Base-by-base conservation (phyloP, 2,797 vertebrate species). In the Nannoperca obscura region DNA sequence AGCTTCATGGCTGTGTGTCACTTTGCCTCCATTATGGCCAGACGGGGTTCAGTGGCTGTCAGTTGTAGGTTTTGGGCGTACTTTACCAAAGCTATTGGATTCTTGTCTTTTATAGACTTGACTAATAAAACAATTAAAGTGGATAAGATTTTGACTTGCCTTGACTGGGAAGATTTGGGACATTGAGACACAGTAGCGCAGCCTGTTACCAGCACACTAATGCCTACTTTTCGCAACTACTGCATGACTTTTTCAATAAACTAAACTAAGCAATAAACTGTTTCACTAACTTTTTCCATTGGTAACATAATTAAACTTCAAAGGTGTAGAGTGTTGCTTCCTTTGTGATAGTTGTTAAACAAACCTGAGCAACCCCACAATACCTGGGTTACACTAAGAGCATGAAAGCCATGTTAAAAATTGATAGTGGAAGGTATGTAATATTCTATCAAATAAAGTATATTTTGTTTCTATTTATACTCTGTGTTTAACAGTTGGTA, bases 1-100 rank as follows among this genome's bases (percentile, higher is more conserved):
- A 57, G 19, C 61, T 60, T 65, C 32, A 34, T 61, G 30, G 22
- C 55, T 8, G n/a, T 71, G 58, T 72, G 59, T 79, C 47, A 64
- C 49, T 44, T 70, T 20, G 9, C n/a, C 59, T 66, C 20, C 3
- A 42, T 57, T 47, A 24, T 42, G 36, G 27, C 54, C 71, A 71
- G 52, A 84, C 50, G 40, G 32, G 34, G 20, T 22, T 60, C 61
- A 38, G 15, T 60, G 34, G 46, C n/a, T 62, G 46, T 69, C 24
- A 36, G 57, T 61, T 38, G 1, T 46, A 52, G 34, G 27, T 76
- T 82, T 57, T 70, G 34, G 30, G 30, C 3, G 76, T 62, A 47
- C 36, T 72, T 78, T 9, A 53, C 40, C 30, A 3, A 59, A 76
- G 19, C 14, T 11, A n/a, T 42, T 54, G 19, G 44, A 17, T 32